A percentile compares a stretch with the other conserved stretches of the same genome.
Evolutionary conservation across 1,140 invertebrate species (phyloP).

Genomic region (Brachionus sp.): DNA sequence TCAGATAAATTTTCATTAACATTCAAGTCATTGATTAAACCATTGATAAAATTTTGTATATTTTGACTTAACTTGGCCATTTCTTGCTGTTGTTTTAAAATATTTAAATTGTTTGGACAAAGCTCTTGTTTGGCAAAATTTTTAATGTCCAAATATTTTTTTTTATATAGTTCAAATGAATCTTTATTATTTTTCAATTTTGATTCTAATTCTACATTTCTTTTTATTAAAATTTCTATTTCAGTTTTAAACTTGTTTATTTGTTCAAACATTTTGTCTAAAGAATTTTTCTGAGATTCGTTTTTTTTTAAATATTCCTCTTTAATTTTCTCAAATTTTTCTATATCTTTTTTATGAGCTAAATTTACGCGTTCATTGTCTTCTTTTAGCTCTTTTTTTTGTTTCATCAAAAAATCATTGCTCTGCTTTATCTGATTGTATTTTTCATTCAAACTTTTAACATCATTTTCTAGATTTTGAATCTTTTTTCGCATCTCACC

Average conservation of each 20-base stretch:
- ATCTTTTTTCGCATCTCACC: slow-evolving; percentile 37
- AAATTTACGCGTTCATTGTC: neutral
- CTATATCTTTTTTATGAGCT: slow-evolving; percentile 6
- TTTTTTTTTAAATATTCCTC: slow-evolving; percentile 43
- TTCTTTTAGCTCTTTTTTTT: slow-evolving; percentile 45
- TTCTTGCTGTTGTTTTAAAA: neutral
- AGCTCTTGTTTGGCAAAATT: neutral
- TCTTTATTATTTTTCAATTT: slow-evolving; percentile 14
- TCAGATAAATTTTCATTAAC: neutral
- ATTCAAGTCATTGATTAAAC: slow-evolving; percentile 16
- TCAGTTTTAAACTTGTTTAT: slow-evolving; percentile 32
- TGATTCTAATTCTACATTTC: slow-evolving; percentile 1
- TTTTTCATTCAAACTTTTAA: slow-evolving; percentile 6
- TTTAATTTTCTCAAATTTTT: neutral
- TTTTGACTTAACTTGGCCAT: neutral
- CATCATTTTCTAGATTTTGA: slow-evolving; percentile 12
- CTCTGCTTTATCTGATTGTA: neutral
- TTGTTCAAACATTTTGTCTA: slow-evolving; percentile 38
- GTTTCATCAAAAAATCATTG: neutral
- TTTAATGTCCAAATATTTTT: slow-evolving; percentile 24
- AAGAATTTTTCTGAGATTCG: neutral
- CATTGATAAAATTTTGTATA: slow-evolving; percentile 15
- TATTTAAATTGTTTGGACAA: slow-evolving; percentile 20
- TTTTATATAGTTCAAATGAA: neutral
- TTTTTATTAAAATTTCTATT: slow-evolving; percentile 15